Evolutionary conservation across 2,113 vertebrate genomes (phyloP).

Genomic region (Typhlomys cinereus): DNA sequence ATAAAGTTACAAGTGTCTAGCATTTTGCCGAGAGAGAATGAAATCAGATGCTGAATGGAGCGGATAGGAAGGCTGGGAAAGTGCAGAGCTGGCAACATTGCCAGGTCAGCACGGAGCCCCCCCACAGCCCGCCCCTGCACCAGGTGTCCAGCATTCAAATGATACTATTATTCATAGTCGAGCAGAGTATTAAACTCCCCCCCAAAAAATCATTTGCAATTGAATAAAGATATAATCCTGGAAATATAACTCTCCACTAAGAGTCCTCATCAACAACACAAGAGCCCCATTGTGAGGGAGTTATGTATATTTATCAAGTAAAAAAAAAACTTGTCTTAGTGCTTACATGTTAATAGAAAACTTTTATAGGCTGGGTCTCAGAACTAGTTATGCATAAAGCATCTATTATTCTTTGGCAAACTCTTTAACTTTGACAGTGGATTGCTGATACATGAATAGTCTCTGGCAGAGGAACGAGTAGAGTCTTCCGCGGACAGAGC

Average conservation of each 20-base stretch:
- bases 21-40: slow-evolving; percentile 95
- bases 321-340: slow-evolving; percentile 87
- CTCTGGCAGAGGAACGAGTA: slow-evolving; percentile 70
- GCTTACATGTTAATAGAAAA: slow-evolving; percentile 97
- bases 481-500: slow-evolving; percentile 73
- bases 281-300: slow-evolving; percentile 96
- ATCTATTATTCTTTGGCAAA: slow-evolving; percentile 87
- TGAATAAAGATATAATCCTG: slow-evolving; percentile 99
- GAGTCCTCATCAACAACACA: slow-evolving; percentile 98
- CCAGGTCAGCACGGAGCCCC: slow-evolving; percentile 93
- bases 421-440: slow-evolving; percentile 86
- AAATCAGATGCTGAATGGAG: slow-evolving; percentile 94
- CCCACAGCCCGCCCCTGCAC: slow-evolving; percentile 93
- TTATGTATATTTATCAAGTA: slow-evolving; percentile 99
- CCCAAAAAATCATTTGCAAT: slow-evolving; percentile 99
- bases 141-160: slow-evolving; percentile 99
- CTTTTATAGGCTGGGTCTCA: slow-evolving; percentile 89
- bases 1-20: slow-evolving; percentile 99
- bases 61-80: slow-evolving; percentile 94
- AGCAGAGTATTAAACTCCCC: slow-evolving; percentile 96
- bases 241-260: slow-evolving; percentile 99
- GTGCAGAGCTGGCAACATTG: slow-evolving; percentile 92
- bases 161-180: slow-evolving; percentile 99
- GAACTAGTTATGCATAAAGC: slow-evolving; percentile 89
- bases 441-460: slow-evolving; percentile 81